These are phyloP conservation scores for Pipistrellus kuhlii DNA, from an alignment of 2,797 vertebrate species.

Conservation along the genomic window DNA sequence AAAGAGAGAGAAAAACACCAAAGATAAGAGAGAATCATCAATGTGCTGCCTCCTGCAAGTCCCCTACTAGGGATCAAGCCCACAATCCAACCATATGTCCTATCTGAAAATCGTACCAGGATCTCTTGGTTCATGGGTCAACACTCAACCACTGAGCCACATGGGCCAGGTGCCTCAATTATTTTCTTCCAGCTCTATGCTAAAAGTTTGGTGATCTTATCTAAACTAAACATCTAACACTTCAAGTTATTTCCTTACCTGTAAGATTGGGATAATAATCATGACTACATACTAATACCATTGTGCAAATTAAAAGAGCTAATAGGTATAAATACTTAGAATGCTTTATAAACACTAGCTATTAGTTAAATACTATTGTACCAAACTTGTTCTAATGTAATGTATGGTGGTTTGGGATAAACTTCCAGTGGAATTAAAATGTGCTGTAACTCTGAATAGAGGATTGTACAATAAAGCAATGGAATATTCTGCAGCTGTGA, in stretches of 20 bases:
- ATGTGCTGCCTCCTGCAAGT: too few relatives aligned
- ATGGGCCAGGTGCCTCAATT: not conserved
- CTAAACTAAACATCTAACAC: not conserved
- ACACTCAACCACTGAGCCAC: too few relatives aligned
- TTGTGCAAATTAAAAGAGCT: not conserved
- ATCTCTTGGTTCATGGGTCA: too few relatives aligned
- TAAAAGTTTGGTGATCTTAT: not conserved
- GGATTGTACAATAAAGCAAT: not conserved
- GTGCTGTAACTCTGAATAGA: constrained; percentile 26
- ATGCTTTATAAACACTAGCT: not conserved
- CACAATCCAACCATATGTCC: too few relatives aligned
- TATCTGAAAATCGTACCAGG: too few relatives aligned
- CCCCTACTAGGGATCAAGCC: too few relatives aligned
- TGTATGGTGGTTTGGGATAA: not conserved
- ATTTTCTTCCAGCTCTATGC: not conserved
- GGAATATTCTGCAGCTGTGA: not conserved
- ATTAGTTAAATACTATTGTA: not conserved
- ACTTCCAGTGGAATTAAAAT: not conserved
- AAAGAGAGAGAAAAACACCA: too few relatives aligned
- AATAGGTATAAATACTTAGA: not conserved
- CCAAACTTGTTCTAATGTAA: not conserved
- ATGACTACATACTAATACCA: not conserved
- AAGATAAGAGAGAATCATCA: too few relatives aligned
- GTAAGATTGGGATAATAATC: not conserved
- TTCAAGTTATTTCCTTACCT: constrained; percentile 18